Base-by-base conservation (phyloP, 2,797 vertebrate species). In the Xerus rutilus region DNA sequence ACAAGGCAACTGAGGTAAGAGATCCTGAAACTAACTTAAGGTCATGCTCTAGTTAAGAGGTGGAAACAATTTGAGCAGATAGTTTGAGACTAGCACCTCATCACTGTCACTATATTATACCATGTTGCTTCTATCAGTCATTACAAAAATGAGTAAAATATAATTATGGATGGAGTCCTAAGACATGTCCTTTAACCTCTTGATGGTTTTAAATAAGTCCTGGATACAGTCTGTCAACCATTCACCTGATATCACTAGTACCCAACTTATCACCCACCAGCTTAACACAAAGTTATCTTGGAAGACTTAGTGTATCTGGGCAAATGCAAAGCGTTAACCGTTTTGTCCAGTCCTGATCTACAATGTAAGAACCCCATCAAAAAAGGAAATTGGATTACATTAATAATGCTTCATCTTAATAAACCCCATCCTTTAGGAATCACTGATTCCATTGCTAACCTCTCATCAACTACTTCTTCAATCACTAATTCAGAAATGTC, bases 401-500 rank as follows among this genome's bases (percentile, higher is more conserved):
- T 93, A 7, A 57, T 89, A 57, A 81, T 67, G 3, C 72, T 91
- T 89, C 52, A 65, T 70, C 43, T 86, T 69, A 90, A 67, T 92
- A 87, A 91, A 78, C 15, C 67, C 1, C 20, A n/a, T 8, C 11
- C 23, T 91, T 54, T 73, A 69, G 39, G 45, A 88, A 90, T 95
- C 57, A 77, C 20, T 76, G 30, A 5, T 64, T 77, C n/a, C 59
- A 39, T 77, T 91, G 13, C 12, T 84, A 73, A 23, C 32, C 85
- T 12, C 54, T 93, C 54, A 57, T 2, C 77, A 85, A 73, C 4
- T 45, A 90, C 72, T 91, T 95, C 23, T 89, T 90, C 54, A 73
- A 86, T 86, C 64, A 39, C 39, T 39, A 78, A 95, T 82, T 90
- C 30, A 52, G 90, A 93, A 93, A 21, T 86, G 7, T 59, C n/a